Evolutionary conservation across 2,797 vertebrate genomes (phyloP).

Genomic region (Hippopotamyrus pictus): DNA sequence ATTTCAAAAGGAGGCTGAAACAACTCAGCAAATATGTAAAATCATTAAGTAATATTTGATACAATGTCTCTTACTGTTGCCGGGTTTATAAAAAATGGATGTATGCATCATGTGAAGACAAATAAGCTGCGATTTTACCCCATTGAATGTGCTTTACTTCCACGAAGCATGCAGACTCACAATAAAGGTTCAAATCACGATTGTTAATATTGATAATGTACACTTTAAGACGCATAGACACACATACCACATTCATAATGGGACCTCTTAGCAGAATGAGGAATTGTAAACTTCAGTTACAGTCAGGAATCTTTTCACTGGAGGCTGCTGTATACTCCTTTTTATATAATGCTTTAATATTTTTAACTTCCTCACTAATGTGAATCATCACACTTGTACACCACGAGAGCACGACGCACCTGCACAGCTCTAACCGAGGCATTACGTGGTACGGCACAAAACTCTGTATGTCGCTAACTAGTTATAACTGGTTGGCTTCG

Average conservation of each 20-base stretch:
- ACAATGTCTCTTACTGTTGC: slow-evolving; percentile 29
- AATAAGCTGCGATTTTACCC: not conserved
- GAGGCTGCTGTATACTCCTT: not conserved
- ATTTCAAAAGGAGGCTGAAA: slow-evolving; percentile 36
- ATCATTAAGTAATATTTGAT: slow-evolving; percentile 51
- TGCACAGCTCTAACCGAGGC: not conserved
- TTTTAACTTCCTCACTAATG: not conserved
- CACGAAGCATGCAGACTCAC: slow-evolving; percentile 34
- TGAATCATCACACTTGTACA: not conserved
- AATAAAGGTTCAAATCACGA: slow-evolving; percentile 22
- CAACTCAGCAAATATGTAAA: slow-evolving; percentile 43
- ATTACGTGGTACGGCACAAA: not conserved
- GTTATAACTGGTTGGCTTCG: not conserved
- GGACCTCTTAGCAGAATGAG: not conserved
- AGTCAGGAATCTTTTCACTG: not conserved
- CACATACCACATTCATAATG: not conserved
- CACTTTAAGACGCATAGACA: not conserved
- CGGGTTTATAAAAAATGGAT: not conserved
- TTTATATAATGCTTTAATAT: not conserved
- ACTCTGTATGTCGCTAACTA: not conserved
- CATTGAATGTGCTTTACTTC: slow-evolving; percentile 28
- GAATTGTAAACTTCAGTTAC: not conserved
- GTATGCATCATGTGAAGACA: slow-evolving; percentile 14
- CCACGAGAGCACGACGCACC: not conserved
- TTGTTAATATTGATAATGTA: not conserved